phyloP scores from a whole-genome alignment of 2,888 invertebrate genomes.

The Oscheius onirici region DNA sequence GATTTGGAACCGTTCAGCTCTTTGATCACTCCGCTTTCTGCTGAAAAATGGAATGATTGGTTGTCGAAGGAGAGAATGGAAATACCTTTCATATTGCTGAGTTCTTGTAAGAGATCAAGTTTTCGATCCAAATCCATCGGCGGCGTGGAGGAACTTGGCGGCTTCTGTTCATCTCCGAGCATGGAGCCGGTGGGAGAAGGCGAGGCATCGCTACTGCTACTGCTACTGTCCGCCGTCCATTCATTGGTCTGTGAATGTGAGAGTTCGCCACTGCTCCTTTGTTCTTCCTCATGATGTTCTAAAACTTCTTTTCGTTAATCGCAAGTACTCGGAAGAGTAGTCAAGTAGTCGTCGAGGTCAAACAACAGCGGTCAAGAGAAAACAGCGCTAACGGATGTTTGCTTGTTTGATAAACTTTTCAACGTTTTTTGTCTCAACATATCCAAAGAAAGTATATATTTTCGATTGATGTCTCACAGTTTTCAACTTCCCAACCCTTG shows the following conservation, averaged over 20 bases:
- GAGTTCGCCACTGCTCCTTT: conserved; percentile 46
- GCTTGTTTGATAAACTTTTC: too few species aligned
- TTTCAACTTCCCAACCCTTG: too few species aligned
- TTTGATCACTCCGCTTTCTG: conserved; percentile 21
- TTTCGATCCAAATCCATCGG: conserved; percentile 24
- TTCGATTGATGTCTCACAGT: too few species aligned
- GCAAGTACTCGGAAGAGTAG: neutral
- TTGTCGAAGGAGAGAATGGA: neutral
- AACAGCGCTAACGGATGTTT: neutral
- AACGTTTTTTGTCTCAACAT: too few species aligned
- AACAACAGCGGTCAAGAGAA: neutral
- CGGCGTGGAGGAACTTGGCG: neutral
- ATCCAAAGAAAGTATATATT: too few species aligned
- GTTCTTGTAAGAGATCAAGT: conserved; percentile 17
- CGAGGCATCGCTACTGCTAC: conserved; percentile 30
- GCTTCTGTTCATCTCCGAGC: conserved; percentile 17
- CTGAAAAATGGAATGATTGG: conserved; percentile 7
- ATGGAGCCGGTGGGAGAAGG: conserved; percentile 45
- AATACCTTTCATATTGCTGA: conserved; percentile 11
- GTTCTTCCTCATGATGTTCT: conserved; percentile 54
- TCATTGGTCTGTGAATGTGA: conserved; percentile 50
- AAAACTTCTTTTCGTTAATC: conserved; percentile 24
- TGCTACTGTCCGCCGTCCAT: conserved; percentile 42
- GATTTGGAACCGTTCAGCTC: conserved; percentile 29
- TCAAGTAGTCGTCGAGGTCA: conserved; percentile 12